Conservation (phyloP, 2,888 invertebrate genomes). For the Mesoligia furuncula region DNA sequence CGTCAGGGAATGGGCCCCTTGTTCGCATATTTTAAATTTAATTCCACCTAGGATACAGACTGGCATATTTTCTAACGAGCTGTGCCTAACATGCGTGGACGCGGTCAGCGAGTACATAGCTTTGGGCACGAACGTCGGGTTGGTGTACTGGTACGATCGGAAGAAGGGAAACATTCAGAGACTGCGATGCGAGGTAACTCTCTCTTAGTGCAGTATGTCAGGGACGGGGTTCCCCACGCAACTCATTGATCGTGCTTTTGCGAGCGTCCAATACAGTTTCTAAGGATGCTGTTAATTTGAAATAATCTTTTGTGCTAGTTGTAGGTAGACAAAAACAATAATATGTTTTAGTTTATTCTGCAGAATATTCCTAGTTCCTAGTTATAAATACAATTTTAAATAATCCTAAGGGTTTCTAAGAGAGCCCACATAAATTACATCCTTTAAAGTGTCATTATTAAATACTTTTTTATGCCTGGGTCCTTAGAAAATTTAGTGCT, state of each 20-base stretch:
- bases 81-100: constrained; percentile 95
- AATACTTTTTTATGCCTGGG: neutral
- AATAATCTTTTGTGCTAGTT: neutral
- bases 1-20: constrained; percentile 95
- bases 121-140: constrained; percentile 95
- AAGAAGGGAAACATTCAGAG: constrained; percentile 94
- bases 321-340: constrained; percentile 2
- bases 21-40: constrained; percentile 93
- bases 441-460: neutral
- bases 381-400: neutral
- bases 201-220: constrained; percentile 31
- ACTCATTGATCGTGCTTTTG: constrained; percentile 12
- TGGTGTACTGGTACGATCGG: constrained; percentile 96
- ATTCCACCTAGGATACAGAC: constrained; percentile 94
- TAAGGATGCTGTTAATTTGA: neutral
- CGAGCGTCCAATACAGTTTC: constrained; percentile 2
- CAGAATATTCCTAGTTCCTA: neutral
- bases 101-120: constrained; percentile 95
- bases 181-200: constrained; percentile 94
- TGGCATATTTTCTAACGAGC: constrained; percentile 94
- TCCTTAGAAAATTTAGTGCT: neutral
- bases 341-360: neutral
- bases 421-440: too few species aligned
- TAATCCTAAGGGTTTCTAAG: neutral
- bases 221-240: constrained; percentile 38